phyloP scores from a whole-genome alignment of 2,888 invertebrate genomes.

The Rambutsinella grinnellia region DNA sequence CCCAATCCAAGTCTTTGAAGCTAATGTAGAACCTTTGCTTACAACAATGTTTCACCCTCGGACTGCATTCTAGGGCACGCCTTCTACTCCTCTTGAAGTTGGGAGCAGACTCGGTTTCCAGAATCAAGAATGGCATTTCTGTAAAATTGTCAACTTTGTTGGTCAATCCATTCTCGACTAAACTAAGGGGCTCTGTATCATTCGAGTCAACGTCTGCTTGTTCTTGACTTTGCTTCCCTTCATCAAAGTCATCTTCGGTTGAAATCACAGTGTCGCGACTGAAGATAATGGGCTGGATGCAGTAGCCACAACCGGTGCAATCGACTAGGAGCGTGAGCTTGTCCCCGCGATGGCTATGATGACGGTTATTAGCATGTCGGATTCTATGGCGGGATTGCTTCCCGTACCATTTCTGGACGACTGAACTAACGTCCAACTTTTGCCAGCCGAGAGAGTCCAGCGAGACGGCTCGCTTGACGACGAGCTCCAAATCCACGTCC shows the following conservation, averaged over 20 bases:
- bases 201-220: background rate
- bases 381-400: slow-evolving; percentile 63
- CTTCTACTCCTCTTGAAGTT: slow-evolving; percentile 76
- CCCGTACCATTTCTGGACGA: slow-evolving; percentile 82
- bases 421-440: slow-evolving; percentile 84
- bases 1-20: slow-evolving; percentile 92
- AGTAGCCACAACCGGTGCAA: slow-evolving; percentile 69
- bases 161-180: background rate
- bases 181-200: background rate
- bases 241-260: background rate
- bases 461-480: slow-evolving; percentile 74
- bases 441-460: slow-evolving; percentile 81
- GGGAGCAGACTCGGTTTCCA: slow-evolving; percentile 65
- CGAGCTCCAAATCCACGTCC: slow-evolving; percentile 72
- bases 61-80: slow-evolving; percentile 86
- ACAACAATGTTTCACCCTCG: slow-evolving; percentile 82
- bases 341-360: slow-evolving; percentile 68
- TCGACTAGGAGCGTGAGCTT: slow-evolving; percentile 82
- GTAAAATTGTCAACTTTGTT: slow-evolving; percentile 61
- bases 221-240: background rate
- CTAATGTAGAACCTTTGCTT: slow-evolving; percentile 92
- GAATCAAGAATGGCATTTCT: slow-evolving; percentile 65
- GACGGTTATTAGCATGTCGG: slow-evolving; percentile 55
- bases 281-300: slow-evolving; percentile 66
- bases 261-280: slow-evolving; percentile 50